These are phyloP conservation scores for Tachysurus vachellii DNA, from an alignment of 2,113 vertebrate species.

Conservation along the genomic window DNA sequence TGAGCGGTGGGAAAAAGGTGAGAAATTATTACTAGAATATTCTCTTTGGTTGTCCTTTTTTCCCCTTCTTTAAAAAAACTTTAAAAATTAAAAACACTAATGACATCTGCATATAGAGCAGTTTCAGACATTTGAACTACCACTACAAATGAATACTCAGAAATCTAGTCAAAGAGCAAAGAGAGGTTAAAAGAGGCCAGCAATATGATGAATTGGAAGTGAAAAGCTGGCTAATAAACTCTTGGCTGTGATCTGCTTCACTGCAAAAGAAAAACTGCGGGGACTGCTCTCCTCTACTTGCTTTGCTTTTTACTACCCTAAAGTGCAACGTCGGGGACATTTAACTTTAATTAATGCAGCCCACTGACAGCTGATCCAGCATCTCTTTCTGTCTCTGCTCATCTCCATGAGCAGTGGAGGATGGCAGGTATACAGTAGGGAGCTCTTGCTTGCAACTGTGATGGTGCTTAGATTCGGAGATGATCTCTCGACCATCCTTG, in stretches of 20 bases:
- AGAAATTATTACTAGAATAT: neutral
- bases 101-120: constrained; percentile 9
- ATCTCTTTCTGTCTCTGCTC: constrained; percentile 33
- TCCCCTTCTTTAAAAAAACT: neutral
- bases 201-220: constrained; percentile 39
- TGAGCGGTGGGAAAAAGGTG: neutral
- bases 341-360: constrained; percentile 40
- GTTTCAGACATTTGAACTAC: neutral
- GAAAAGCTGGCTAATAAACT: constrained; percentile 40
- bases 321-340: constrained; percentile 41
- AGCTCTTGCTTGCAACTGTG: neutral
- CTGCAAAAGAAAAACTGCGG: constrained; percentile 22
- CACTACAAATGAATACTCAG: constrained; percentile 12
- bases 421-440: constrained; percentile 13
- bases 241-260: constrained; percentile 16
- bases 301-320: constrained; percentile 32
- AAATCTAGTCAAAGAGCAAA: constrained; percentile 8
- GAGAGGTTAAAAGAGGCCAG: constrained; percentile 33
- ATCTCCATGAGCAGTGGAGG: constrained; percentile 26
- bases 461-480: neutral
- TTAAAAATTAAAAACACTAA: neutral
- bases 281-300: constrained; percentile 36
- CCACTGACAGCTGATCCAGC: constrained; percentile 25
- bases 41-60: neutral
- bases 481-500: neutral